Evolutionary conservation across 2,888 invertebrate genomes (phyloP), one percentile per base, ranked within the genome.

Genomic region (Volucella zonaria): DNA sequence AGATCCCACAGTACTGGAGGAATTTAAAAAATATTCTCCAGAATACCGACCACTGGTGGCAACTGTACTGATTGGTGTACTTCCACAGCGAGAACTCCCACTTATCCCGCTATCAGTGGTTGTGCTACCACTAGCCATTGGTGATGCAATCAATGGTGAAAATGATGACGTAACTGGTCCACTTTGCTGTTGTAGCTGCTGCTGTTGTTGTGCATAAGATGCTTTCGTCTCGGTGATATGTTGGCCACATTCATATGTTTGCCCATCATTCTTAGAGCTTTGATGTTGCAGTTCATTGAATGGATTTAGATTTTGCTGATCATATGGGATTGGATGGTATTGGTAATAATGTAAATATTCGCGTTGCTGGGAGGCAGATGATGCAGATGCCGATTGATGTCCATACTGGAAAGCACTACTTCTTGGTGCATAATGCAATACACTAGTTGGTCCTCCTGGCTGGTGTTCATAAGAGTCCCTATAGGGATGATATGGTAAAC

Each of bases 401-500:
- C 76, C 85, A 77, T 85, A 85, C n/a, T 76, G 82, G 14, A 82
- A 78, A 15, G 82, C 49, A 58, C 67, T 52, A 3, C 42, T 80
- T 31, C 89, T 87, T 58, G 90, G 88, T 38, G 90, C 90, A 82
- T 90, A 90, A 74, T 90, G 90, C 23, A 90, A 86, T 54, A 90
- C 89, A 67, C 90, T 90, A 51, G 90, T 89, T 56, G 90, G 90
- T 64, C 89, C 87, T 66, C 89, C 87, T 79, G 89, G 90, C 61
- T 89, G 90, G n/a, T 77, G 73, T 18, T 85, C 85, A 40, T 81
- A 85, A n/a, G 31, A 58, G 15, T 76, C 81, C 14, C 81, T 62
- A 62, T 77, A 85, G 1, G 85, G 87, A 31, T 82, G 86, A 58
- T 87, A 88, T 1, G 88, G 70, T 1, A 67, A 52, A 75, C 68